Base-by-base conservation (phyloP, 1,140 invertebrate species). In the Euborellia annulipes region DNA sequence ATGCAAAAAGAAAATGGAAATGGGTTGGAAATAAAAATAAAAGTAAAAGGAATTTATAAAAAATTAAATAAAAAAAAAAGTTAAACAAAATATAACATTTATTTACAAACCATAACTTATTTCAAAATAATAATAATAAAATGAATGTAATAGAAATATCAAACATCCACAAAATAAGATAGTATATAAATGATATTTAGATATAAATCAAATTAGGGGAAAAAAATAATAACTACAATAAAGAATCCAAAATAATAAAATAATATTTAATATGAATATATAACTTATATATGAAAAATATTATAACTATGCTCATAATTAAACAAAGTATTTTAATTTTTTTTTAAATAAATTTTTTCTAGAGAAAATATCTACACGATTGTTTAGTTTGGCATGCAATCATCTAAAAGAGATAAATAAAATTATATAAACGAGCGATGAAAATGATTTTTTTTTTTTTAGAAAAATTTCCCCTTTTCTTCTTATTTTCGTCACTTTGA, bases 201-300 rank as follows among this genome's bases (percentile, higher is more conserved):
- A 27, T 4, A 6, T 27, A 27, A 27, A 27, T 27, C 23, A 27
- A 27, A 27, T 27, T 27, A 27, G 11, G 11, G 40, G 36, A 49
- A 27, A 49, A 41, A 8, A 16, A 20, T n/a, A 2, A 4, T 14
- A 14, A 20, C 19, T 39, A 39, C 37, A 20, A 17, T 20, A 39
- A 17, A 20, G 16, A 17, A 39, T 13, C 16, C 16, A n/a, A 16
- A 22, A 41, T 41, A 41, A 41, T 20, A 9, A 17, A 13, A 9
- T 41, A 4, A 19, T 41, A 9, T 21, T 41, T 22, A 41, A 41
- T 41, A 41, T 23, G 13, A 23, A 21, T 41, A 41, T 17, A 39
- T 17, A 18, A 16, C 20, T 19, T 17, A 11, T 2, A n/a, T n/a
- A n/a, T n/a, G n/a, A n/a, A n/a, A n/a, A n/a, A n/a, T n/a, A n/a